phyloP scores from a whole-genome alignment of 2,113 vertebrate species.

The Pangasianodon hypophthalmus region DNA sequence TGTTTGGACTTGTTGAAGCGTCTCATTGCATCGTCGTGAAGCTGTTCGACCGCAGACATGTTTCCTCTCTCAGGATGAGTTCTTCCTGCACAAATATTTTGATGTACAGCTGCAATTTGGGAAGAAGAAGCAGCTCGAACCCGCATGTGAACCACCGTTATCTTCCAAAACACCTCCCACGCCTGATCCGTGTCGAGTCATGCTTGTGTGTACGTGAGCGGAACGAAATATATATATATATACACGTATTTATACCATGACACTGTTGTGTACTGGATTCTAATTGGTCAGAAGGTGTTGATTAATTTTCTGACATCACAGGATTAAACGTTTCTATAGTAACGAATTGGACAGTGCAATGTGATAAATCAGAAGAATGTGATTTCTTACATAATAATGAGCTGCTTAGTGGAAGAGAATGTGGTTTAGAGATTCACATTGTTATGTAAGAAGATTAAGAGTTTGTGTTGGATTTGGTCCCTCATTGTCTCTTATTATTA shows the following conservation, averaged over 20 bases:
- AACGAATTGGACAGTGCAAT: neutral
- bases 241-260: no score
- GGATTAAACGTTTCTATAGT: neutral
- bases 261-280: neutral
- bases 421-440: neutral
- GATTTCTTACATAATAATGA: neutral
- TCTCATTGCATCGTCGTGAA: neutral
- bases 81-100: constrained; percentile 20
- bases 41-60: neutral
- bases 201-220: neutral
- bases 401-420: neutral
- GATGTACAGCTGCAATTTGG: neutral
- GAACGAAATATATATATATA: no score
- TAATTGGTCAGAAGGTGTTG: neutral
- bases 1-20: neutral
- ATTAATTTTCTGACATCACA: no score
- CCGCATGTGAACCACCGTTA: neutral
- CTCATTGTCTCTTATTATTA: no score
- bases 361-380: neutral
- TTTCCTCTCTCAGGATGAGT: neutral
- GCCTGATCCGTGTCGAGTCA: neutral
- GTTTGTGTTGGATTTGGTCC: neutral
- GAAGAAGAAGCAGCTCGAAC: neutral
- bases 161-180: neutral
- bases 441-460: neutral